phyloP scores from a whole-genome alignment of 1,140 invertebrate genomes.

The Ostrea denselamellosa region DNA sequence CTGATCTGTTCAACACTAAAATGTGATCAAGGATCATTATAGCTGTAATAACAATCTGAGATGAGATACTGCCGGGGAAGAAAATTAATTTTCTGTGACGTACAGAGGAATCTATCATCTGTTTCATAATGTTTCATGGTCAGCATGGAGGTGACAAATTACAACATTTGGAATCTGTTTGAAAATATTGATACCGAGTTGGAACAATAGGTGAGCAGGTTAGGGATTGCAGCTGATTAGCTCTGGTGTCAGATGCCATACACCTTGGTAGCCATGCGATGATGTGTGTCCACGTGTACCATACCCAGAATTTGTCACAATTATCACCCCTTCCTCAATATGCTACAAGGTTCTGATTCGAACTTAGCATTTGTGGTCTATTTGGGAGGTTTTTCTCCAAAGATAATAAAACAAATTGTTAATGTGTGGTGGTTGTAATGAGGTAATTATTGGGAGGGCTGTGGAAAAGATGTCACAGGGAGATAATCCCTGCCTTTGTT shows the following conservation, averaged over 20 bases:
- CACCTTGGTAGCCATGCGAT: background rate
- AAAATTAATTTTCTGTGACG: slow-evolving; percentile 16
- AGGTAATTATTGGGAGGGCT: slow-evolving; percentile 7
- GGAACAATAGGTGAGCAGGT: slow-evolving; percentile 21
- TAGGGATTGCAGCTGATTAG: background rate
- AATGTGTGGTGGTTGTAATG: slow-evolving; percentile 22
- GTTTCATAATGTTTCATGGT: background rate
- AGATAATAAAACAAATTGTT: slow-evolving; percentile 31
- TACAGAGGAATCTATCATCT: background rate
- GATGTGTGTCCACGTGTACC: slow-evolving; percentile 17
- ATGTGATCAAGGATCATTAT: slow-evolving; percentile 23
- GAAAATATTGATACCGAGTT: slow-evolving; percentile 25
- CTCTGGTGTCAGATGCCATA: slow-evolving; percentile 15
- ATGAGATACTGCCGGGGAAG: background rate
- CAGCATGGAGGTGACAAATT: slow-evolving; percentile 24
- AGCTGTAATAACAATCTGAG: background rate
- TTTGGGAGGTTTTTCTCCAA: background rate
- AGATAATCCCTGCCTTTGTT: slow-evolving; percentile 20
- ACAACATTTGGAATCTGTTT: slow-evolving; percentile 36
- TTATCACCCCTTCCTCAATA: slow-evolving; percentile 13
- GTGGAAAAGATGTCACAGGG: background rate
- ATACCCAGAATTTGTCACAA: slow-evolving; percentile 24
- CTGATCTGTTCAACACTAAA: background rate
- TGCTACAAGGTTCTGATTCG: background rate
- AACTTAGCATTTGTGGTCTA: background rate